Evolutionary conservation across 2,113 vertebrate species (phyloP).

Genomic region (Sinocyclocheilus grahami): DNA sequence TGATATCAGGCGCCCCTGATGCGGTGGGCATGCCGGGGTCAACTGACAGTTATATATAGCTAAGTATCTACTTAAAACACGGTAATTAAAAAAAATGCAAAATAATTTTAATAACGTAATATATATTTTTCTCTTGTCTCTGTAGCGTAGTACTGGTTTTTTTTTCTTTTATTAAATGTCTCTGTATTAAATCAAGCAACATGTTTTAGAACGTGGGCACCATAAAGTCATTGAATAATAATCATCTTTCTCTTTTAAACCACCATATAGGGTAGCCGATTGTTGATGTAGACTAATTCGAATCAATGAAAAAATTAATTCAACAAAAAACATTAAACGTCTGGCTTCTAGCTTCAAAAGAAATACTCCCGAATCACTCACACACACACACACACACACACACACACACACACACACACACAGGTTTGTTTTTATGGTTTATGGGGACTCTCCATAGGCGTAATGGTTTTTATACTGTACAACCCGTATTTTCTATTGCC

Average conservation of each 20-base stretch:
- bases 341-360: background rate
- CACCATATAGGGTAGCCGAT: background rate
- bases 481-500: too few relatives aligned
- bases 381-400: too few relatives aligned
- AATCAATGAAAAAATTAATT: background rate
- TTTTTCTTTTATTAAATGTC: background rate
- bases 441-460: too few relatives aligned
- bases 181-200: background rate
- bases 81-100: too few relatives aligned
- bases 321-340: background rate
- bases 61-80: background rate
- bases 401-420: background rate
- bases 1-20: background rate
- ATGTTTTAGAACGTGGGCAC: background rate
- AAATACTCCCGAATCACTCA: background rate
- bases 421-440: too few relatives aligned
- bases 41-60: background rate
- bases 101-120: too few relatives aligned
- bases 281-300: background rate
- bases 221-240: background rate
- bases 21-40: constrained; percentile 1
- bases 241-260: background rate
- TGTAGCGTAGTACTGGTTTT: background rate
- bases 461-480: too few relatives aligned
- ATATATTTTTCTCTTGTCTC: too few relatives aligned